Evolutionary conservation across 2,888 invertebrate genomes (phyloP).

Genomic region (Campoplex nolae): DNA sequence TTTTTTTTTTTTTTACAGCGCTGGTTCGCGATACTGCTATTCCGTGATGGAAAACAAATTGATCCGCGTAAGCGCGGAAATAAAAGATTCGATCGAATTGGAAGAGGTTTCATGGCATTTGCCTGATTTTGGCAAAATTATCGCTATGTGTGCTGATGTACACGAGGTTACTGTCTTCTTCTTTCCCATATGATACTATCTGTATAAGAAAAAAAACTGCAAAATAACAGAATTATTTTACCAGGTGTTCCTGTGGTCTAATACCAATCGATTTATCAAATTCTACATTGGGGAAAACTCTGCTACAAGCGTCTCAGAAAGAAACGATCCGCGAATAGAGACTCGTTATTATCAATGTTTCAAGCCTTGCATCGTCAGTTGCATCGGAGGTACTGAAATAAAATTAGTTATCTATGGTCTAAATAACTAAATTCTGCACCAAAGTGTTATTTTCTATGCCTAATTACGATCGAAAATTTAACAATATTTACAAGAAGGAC

Average conservation of each 20-base stretch:
- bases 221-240: constrained; percentile 3
- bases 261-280: constrained; percentile 66
- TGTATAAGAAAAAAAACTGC: neutral
- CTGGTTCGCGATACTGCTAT: constrained; percentile 57
- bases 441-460: too few relatives aligned
- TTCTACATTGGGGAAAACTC: constrained; percentile 36
- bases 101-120: neutral
- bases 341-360: constrained; percentile 73
- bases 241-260: constrained; percentile 74
- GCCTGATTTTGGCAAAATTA: constrained; percentile 43
- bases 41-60: constrained; percentile 61
- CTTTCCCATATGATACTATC: neutral
- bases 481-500: too few relatives aligned
- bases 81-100: neutral
- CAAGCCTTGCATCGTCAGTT: constrained; percentile 70
- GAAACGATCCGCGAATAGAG: constrained; percentile 60
- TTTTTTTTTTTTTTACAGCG: constrained; percentile 2
- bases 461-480: too few relatives aligned
- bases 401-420: neutral
- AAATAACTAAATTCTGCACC: too few relatives aligned
- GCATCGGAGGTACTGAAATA: constrained; percentile 74
- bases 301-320: neutral
- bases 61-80: constrained; percentile 58
- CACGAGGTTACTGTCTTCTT: constrained; percentile 65
- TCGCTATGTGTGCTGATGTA: constrained; percentile 70